A percentile compares a stretch with the other conserved stretches of the same genome.
phyloP scores from a whole-genome alignment of 2,113 vertebrate species.

The Kobus ellipsiprymnus region DNA sequence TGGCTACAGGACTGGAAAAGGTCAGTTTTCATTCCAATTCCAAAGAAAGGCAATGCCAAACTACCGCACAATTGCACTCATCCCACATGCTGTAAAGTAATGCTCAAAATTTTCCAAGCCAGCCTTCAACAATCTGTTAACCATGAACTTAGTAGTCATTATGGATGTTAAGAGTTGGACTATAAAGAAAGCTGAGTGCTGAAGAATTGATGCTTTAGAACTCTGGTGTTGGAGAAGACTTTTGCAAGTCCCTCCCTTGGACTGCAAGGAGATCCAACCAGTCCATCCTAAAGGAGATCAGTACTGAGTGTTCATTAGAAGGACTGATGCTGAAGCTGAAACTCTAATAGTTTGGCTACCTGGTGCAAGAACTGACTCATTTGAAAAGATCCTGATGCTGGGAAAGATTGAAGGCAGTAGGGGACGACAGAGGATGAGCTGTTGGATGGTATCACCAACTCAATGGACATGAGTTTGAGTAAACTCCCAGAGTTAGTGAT shows the following conservation, averaged over 20 bases:
- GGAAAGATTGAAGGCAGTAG: not conserved
- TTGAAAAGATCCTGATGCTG: not conserved
- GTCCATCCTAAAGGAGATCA: not conserved
- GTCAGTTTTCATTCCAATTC: not conserved
- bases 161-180: not conserved
- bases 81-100: not conserved
- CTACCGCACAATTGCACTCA: not conserved
- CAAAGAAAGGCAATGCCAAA: not conserved
- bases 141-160: not conserved
- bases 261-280: not conserved
- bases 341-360: not conserved
- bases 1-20: not conserved
- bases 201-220: not conserved
- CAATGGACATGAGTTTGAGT: not conserved
- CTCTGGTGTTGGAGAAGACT: not conserved
- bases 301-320: not conserved
- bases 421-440: not conserved
- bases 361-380: not conserved
- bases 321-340: not conserved
- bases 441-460: not conserved
- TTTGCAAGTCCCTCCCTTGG: not conserved
- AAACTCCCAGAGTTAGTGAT: not conserved
- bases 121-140: not conserved
- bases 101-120: not conserved
- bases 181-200: not conserved